phyloP scores from a whole-genome alignment of 2,113 vertebrate species.

The Fregata magnificens region DNA sequence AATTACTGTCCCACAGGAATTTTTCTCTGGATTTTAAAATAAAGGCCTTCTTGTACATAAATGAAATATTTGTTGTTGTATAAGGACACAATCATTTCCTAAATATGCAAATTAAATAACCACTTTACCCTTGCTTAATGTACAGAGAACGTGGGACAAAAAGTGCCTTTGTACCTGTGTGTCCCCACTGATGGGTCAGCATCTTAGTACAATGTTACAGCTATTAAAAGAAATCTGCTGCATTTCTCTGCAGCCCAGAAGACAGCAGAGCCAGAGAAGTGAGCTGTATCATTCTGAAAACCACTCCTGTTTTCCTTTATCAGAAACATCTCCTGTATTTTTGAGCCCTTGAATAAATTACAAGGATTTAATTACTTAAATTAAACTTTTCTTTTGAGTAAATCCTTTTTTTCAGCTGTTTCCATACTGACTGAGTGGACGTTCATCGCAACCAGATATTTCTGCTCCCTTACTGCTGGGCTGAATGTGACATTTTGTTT shows the following conservation, averaged over 20 bases:
- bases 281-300: not conserved
- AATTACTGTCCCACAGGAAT: not conserved
- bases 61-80: not conserved
- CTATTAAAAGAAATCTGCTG: not conserved
- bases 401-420: not conserved
- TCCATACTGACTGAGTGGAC: fast-evolving
- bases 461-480: not conserved
- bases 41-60: not conserved
- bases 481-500: not conserved
- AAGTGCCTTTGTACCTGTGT: not conserved
- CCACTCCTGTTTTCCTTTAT: not conserved
- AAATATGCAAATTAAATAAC: conserved; percentile 9
- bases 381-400: not conserved
- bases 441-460: not conserved
- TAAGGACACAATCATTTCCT: not conserved
- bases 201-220: not conserved
- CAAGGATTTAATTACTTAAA: not conserved
- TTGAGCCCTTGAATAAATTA: not conserved
- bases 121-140: not conserved
- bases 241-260: not conserved
- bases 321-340: not conserved
- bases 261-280: not conserved
- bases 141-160: not conserved
- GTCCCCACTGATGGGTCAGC: not conserved
- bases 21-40: not conserved